Base-by-base conservation (phyloP, 1,140 invertebrate genomes). In the Bombus haemorrhoidalis region DNA sequence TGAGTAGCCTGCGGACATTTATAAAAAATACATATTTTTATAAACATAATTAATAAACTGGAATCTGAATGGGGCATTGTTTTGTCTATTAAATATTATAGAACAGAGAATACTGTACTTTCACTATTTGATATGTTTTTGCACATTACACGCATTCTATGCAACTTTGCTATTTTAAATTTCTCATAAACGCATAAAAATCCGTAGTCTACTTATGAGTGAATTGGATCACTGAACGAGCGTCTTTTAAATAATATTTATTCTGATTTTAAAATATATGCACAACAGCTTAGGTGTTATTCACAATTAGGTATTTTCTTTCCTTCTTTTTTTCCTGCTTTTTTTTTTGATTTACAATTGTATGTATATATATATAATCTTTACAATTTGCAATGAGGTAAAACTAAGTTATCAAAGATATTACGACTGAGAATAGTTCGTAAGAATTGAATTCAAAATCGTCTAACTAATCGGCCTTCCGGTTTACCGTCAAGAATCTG, bases 181-280 rank as follows among this genome's bases (percentile, higher is more conserved):
- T 22, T 53, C 47, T 53, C 47, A 53, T 22, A 22, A 53, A 53
- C 18, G 6, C 47, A 22, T 53, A 22, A 53, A 22, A 22, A 22
- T 53, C 47, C 47, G 47, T 53, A 53, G 47, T 53, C 47, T 53
- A 53, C 32, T 32, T n/a, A 32, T 4, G 6, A 68, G 66, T 22
- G 3, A 69, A 69, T 37, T 28, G 34, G 34, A 34, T 37, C 39
- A 53, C n/a, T 39, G 10, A 34, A 15, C 15, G 3, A 66, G 10
- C 22, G 53, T 53, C n/a, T 89, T 43, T 86, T 84, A 90, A 92
- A 92, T 90, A 92, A 91, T 91, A 87, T 91, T 91, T 91, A 91
- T 91, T 91, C 62, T 89, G 87, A 83, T 87, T 87, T 92, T 87
- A 90, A 91, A 92, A 92, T 92, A 91, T 92, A 91, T 87, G 82